Evolutionary conservation across 2,113 vertebrate species (phyloP).

Genomic region (Chascanopsetta lugubris): DNA sequence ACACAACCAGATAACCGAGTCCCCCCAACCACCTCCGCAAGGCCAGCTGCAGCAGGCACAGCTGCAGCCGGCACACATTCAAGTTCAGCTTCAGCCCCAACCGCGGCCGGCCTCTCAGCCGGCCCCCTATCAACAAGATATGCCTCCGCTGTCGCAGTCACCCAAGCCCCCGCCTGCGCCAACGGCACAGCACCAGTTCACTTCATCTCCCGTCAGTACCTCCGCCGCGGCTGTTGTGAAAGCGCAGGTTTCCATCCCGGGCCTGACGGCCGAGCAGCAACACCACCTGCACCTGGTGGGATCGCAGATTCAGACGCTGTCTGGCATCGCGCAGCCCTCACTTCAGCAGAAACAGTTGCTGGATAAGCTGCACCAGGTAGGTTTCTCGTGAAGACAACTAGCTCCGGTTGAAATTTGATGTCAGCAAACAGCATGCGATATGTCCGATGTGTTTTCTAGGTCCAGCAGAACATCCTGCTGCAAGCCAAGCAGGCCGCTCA

Average conservation of each 20-base stretch:
- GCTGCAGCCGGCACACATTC: slow-evolving; percentile 69
- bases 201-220: slow-evolving; percentile 52
- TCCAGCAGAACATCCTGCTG: slow-evolving; percentile 87
- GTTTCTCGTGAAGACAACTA: not conserved
- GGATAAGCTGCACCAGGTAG: slow-evolving; percentile 92
- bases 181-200: slow-evolving; percentile 83
- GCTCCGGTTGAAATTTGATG: not conserved
- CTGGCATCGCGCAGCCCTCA: slow-evolving; percentile 79
- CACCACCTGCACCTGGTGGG: slow-evolving; percentile 87
- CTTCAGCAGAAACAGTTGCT: slow-evolving; percentile 87
- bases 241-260: slow-evolving; percentile 76
- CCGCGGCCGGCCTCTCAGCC: slow-evolving; percentile 69
- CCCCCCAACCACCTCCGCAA: slow-evolving; percentile 71
- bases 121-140: slow-evolving; percentile 72
- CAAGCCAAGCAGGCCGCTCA: slow-evolving; percentile 77
- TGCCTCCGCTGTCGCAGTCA: slow-evolving; percentile 76
- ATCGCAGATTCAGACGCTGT: slow-evolving; percentile 84
- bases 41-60: slow-evolving; percentile 61
- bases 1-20: slow-evolving; percentile 84
- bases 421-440: too few relatives aligned
- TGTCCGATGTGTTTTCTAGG: slow-evolving; percentile 73
- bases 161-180: slow-evolving; percentile 73
- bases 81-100: slow-evolving; percentile 74
- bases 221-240: slow-evolving; percentile 70
- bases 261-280: slow-evolving; percentile 84